Base-by-base conservation (phyloP, 2,888 invertebrate genomes). In the Chaitophorus viminalis region DNA sequence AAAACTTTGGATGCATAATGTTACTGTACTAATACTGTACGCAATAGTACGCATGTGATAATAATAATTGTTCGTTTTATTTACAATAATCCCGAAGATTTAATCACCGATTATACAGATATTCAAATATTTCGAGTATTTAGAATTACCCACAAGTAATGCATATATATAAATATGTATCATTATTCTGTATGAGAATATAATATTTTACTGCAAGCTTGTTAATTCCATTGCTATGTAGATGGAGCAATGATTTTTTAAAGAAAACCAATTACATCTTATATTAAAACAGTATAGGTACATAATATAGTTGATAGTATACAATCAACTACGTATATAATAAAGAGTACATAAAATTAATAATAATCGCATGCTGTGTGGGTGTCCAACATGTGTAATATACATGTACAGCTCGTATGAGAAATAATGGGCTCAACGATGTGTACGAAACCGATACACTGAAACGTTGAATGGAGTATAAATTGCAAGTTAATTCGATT, bases 401-500 rank as follows among this genome's bases (percentile, higher is more conserved):
- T 60, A 60, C 60, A 21, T 60, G 25, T n/a, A n/a, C 6, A 60
- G 5, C 25, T 6, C 60, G 60, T 9, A 21, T 6, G 21, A 60
- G 25, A 21, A 68, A 68, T 29, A 25, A 68, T 29, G 4, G 68
- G 68, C 68, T 4, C 29, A 68, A 2, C 2, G 14, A 1, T 11
- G 11, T 6, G 17, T 70, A 14, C 17, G 29, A 70, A 70, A 70
- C 70, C 31, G 14, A 70, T 70, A 17, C 14, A 31, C 60, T 21
- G 60, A 31, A 31, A 70, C 70, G 29, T 70, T 70, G n/a, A 70
- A 70, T 65, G 36, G n/a, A 36, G 17, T 60, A 25, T 79, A 79
- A 79, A 65, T 36, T 9, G 29, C 29, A n/a, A 79, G 65, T 36
- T n/a, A 79, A 65, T 39, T 29, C 2, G 3, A 72, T 33, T 72